These are phyloP conservation scores for Hippoglossus stenolepis DNA, from an alignment of 2,113 vertebrate genomes.

Conservation along the genomic window DNA sequence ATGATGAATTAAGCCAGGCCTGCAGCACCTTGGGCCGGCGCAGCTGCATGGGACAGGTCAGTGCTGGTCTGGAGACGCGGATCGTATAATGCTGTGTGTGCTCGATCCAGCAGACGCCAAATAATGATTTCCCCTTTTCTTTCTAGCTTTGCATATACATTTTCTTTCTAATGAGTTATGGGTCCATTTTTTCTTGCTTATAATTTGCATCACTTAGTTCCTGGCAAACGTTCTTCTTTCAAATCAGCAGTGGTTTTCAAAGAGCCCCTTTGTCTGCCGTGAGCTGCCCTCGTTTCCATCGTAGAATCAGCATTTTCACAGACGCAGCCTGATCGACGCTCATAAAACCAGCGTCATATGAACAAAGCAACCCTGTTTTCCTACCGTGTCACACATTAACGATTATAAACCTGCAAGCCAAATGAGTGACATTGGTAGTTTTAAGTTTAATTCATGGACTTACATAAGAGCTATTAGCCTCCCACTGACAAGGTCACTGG, in stretches of 20 bases:
- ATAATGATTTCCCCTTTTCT: constrained; percentile 11
- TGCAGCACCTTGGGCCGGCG: constrained; percentile 86
- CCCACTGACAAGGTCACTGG: constrained; percentile 47
- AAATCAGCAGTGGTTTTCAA: constrained; percentile 35
- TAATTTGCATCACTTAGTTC: too few relatives aligned
- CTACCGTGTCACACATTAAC: constrained; percentile 23
- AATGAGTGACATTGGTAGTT: constrained; percentile 44
- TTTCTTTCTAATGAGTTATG: constrained; percentile 22
- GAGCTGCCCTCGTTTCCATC: constrained; percentile 31
- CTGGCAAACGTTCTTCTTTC: constrained; percentile 12
- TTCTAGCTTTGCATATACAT: constrained; percentile 13
- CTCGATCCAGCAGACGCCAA: neutral
- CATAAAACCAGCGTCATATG: constrained; percentile 22
- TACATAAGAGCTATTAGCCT: constrained; percentile 42
- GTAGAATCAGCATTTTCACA: constrained; percentile 56
- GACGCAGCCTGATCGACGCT: constrained; percentile 29
- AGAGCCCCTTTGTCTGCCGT: constrained; percentile 29
- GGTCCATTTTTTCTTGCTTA: constrained; percentile 20
- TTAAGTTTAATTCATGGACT: constrained; percentile 39
- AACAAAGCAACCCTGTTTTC: constrained; percentile 46
- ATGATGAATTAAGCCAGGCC: constrained; percentile 94
- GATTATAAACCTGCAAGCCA: constrained; percentile 14
- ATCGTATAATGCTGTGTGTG: neutral
- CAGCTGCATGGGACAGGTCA: constrained; percentile 91
- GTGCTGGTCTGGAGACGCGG: constrained; percentile 40